These are phyloP conservation scores for Drosophila elegans DNA, from an alignment of 1,140 invertebrate species.

Conservation along the genomic window DNA sequence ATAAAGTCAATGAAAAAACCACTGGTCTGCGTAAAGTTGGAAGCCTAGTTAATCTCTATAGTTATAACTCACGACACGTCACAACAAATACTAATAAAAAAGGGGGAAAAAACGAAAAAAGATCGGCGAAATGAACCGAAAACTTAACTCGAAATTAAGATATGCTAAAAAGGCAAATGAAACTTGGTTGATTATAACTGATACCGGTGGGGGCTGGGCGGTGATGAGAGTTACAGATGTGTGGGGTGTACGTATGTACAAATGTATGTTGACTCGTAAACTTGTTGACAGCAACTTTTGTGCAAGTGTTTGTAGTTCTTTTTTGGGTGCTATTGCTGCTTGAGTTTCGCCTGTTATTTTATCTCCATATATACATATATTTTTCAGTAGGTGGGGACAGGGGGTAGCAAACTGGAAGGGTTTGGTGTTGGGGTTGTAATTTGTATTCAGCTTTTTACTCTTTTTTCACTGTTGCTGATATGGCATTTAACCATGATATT, in stretches of 20 bases:
- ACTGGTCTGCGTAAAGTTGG: slow-evolving; percentile 19
- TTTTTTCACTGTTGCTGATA: slow-evolving; percentile 62
- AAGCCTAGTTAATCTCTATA: slow-evolving; percentile 60
- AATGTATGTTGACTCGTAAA: slow-evolving; percentile 48
- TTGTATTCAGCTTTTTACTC: slow-evolving; percentile 75
- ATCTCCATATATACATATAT: slow-evolving; percentile 36
- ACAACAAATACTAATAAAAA: slow-evolving; percentile 71
- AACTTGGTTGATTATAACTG: slow-evolving; percentile 52
- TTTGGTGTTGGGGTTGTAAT: slow-evolving; percentile 60
- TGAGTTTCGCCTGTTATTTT: slow-evolving; percentile 75
- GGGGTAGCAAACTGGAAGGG: slow-evolving; percentile 32
- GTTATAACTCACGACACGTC: slow-evolving; percentile 80
- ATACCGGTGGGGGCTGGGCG: slow-evolving; percentile 11
- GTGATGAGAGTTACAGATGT: slow-evolving; percentile 9
- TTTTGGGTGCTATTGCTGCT: slow-evolving; percentile 49
- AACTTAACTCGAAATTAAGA: slow-evolving; percentile 76
- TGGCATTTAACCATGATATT: slow-evolving; percentile 77
- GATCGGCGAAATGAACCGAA: slow-evolving; percentile 39
- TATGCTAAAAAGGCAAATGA: slow-evolving; percentile 72
- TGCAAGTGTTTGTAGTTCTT: slow-evolving; percentile 36
- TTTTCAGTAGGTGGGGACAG: slow-evolving; percentile 19
- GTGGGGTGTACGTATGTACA: background rate
- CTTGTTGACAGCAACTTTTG: slow-evolving; percentile 75
- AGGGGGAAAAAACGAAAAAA: slow-evolving; percentile 13
- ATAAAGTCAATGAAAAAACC: slow-evolving; percentile 8